Evolutionary conservation across 2,888 invertebrate genomes (phyloP), one percentile per base, ranked within the genome.

Genomic region (Brassicogethes aeneus): DNA sequence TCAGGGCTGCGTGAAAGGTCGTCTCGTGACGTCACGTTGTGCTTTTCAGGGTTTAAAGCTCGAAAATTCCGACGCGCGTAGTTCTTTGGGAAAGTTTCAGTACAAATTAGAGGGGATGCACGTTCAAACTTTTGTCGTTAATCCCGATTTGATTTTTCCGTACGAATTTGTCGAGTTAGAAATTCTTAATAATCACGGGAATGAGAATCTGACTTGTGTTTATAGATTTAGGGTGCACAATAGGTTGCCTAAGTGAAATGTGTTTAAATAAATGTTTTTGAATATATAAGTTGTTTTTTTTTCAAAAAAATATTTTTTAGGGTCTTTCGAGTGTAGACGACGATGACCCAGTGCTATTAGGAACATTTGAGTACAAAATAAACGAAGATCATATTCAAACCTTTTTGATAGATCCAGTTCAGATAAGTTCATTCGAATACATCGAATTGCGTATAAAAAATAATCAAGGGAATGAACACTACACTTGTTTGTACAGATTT

Each of bases 401-500:
- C 46, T 79, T 77, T 58, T 15, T 40, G 13, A 39, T 60, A 3
- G 29, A 31, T 8, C 30, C 42, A 13, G 41, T 46, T 3, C 16
- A 35, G 8, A 43, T 43, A 31, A 14, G 39, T 7, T 49, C 59
- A 5, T 70, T 68, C 43, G 55, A 61, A 16, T 59, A 70, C 34
- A 63, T 77, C 16, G 77, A 79, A 54, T 56, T 80, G 36, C 60
- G 65, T 42, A 68, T 79, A 17, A 53, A 66, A 32, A 68, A 61
- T 43, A 86, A 86, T 69, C 76, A 84, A 56, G 85, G 85, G 17
- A 79, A 82, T 56, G 55, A 63, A 2, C 73, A 75, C 34, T 83
- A 78, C 61, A 86, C 85, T 8, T 86, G 85, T 61, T 59, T 86
- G 38, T 86, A 86, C 59, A 70, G 85, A 55, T 73, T 86, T 51